A percentile compares a stretch with the other conserved stretches of the same genome.
These are phyloP conservation scores for Lymantria dispar DNA, from an alignment of 2,888 invertebrate genomes.

Conservation along the genomic window DNA sequence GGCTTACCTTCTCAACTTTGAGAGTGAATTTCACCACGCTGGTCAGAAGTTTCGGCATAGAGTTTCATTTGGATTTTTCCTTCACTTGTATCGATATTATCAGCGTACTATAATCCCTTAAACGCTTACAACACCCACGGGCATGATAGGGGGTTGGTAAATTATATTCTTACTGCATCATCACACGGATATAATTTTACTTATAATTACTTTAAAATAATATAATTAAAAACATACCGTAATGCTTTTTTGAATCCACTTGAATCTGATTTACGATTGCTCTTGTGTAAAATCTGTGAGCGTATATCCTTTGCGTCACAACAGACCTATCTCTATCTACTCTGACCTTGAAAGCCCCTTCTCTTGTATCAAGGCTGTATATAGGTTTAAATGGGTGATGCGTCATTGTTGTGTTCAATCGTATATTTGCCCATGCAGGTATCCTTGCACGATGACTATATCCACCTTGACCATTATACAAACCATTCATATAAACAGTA, in stretches of 20 bases:
- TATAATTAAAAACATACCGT: slow-evolving; percentile 39
- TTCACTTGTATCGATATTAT: no score
- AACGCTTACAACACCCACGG: no score
- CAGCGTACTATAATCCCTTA: no score
- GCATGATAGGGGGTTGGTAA: no score
- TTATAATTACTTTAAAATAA: no score
- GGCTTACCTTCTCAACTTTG: no score
- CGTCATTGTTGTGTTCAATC: slow-evolving; percentile 70
- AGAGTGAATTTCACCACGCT: no score
- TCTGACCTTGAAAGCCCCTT: slow-evolving; percentile 71
- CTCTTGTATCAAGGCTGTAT: slow-evolving; percentile 71
- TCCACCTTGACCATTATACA: slow-evolving; percentile 81
- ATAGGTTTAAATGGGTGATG: slow-evolving; percentile 59
- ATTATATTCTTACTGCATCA: no score
- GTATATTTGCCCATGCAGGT: slow-evolving; percentile 82
- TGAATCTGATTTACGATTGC: slow-evolving; percentile 75
- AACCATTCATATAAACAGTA: slow-evolving; percentile 83
- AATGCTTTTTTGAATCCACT: slow-evolving; percentile 67
- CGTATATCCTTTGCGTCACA: slow-evolving; percentile 73
- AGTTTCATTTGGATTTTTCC: no score
- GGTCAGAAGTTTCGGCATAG: no score
- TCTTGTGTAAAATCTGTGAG: slow-evolving; percentile 74
- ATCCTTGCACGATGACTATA: slow-evolving; percentile 83
- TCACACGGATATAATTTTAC: no score
- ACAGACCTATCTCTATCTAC: slow-evolving; percentile 72